Evolutionary conservation across 1,140 invertebrate species (phyloP).

Genomic region (Bombus haemorrhoidalis): DNA sequence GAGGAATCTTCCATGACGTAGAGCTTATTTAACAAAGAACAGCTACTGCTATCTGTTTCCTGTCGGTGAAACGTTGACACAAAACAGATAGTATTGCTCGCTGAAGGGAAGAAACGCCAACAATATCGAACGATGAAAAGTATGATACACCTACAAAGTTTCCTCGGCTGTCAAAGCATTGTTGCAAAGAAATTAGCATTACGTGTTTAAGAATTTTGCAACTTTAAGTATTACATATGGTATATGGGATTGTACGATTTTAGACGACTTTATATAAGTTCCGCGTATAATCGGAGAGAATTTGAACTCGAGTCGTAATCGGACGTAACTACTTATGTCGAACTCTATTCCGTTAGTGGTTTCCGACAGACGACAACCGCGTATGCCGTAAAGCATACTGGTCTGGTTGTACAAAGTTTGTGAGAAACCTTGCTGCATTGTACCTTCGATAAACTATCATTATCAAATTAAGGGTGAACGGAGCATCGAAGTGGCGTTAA

Average conservation of each 20-base stretch:
- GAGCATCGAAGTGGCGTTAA: conserved; percentile 25
- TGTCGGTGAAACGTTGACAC: not conserved
- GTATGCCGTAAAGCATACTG: not conserved
- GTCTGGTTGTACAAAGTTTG: not conserved
- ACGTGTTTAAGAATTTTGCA: not conserved
- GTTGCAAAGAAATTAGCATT: not conserved
- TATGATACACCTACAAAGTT: not conserved
- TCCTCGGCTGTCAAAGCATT: not conserved
- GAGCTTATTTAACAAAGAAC: conserved; percentile 12
- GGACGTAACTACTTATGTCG: conserved; percentile 1
- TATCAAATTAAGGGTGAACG: conserved; percentile 35
- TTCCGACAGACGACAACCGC: no score
- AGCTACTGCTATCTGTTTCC: not conserved
- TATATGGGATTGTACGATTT: not conserved
- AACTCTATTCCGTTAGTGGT: not conserved
- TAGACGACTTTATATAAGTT: not conserved
- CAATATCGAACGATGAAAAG: conserved; percentile 1
- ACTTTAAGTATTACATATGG: not conserved
- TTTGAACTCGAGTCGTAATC: not conserved
- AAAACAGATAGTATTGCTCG: not conserved
- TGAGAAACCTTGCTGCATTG: not conserved
- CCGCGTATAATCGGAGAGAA: not conserved
- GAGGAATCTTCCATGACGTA: not conserved
- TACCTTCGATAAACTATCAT: conserved; percentile 48
- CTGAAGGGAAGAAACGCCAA: not conserved